A percentile compares a stretch with the other conserved stretches of the same genome.
phyloP scores from a whole-genome alignment of 2,113 vertebrate genomes.

The Telmatochromis sp. region DNA sequence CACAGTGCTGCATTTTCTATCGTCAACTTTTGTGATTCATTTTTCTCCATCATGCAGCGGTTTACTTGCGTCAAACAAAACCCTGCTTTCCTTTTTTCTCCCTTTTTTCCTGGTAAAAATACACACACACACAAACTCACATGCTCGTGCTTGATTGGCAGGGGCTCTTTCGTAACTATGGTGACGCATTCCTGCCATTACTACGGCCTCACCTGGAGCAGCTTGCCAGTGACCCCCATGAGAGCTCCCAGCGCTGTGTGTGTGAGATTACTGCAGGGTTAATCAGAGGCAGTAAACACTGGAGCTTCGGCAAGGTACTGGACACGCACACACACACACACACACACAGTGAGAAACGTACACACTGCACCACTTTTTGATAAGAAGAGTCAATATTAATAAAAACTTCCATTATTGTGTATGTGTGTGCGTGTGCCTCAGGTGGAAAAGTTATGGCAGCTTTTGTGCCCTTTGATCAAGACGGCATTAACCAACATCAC shows the following conservation, averaged over 20 bases:
- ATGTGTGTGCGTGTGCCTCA: conserved; percentile 43
- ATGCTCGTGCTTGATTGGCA: conserved; percentile 50
- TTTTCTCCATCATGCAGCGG: background rate
- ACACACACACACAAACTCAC: background rate
- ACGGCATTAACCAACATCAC: conserved; percentile 89
- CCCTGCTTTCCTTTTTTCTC: background rate
- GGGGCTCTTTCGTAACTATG: conserved; percentile 96
- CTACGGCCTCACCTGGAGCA: conserved; percentile 88
- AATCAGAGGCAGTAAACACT: conserved; percentile 95
- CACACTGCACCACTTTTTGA: conserved; percentile 8
- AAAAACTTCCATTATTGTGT: conserved; percentile 40
- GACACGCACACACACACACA: background rate
- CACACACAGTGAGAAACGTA: background rate
- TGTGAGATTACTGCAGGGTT: conserved; percentile 95
- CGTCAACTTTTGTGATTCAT: conserved; percentile 20
- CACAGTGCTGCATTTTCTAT: conserved; percentile 5
- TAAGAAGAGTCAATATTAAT: conserved; percentile 61
- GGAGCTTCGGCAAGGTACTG: conserved; percentile 89
- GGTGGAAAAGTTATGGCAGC: conserved; percentile 86
- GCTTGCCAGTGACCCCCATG: conserved; percentile 86
- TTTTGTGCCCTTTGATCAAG: conserved; percentile 87
- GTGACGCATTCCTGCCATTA: conserved; percentile 84
- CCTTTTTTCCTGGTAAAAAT: background rate
- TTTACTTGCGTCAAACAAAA: background rate
- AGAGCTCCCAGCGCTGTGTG: conserved; percentile 92